A percentile compares a stretch with the other conserved stretches of the same genome.
Conservation (phyloP, 2,797 vertebrate species). For the Tachyglossus aculeatus region DNA sequence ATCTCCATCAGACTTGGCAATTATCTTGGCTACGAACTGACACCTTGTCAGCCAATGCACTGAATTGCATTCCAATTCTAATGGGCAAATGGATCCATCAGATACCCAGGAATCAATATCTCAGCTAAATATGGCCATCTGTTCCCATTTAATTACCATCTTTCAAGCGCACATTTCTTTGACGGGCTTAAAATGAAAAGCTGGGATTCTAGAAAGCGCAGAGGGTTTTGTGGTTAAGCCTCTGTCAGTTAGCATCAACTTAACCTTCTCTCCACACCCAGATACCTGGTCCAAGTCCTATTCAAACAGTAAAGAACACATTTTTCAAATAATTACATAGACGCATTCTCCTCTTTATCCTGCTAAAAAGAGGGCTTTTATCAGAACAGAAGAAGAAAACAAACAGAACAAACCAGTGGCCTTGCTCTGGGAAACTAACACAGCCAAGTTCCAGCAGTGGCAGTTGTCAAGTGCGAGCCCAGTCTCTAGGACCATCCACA, state of each 20-base stretch:
- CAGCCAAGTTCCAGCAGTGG: too few relatives aligned
- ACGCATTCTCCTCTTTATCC: background rate
- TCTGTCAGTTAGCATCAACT: conserved; percentile 28
- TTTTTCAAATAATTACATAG: conserved; percentile 18
- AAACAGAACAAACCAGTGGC: background rate
- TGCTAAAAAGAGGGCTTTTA: conserved; percentile 15
- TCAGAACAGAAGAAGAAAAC: background rate
- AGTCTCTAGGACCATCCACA: too few relatives aligned
- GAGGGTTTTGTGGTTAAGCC: conserved; percentile 25
- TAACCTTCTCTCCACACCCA: conserved; percentile 14
- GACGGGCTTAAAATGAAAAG: conserved; percentile 50
- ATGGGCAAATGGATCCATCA: conserved; percentile 26
- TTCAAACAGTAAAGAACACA: conserved; percentile 21
- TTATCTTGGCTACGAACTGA: conserved; percentile 43
- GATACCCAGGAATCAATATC: conserved; percentile 33
- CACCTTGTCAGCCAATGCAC: conserved; percentile 17
- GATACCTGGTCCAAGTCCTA: conserved; percentile 15
- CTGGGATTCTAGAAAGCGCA: conserved; percentile 5
- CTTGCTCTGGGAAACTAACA: too few relatives aligned
- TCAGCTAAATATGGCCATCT: conserved; percentile 49
- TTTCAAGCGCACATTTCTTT: conserved; percentile 43
- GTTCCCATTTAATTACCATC: conserved; percentile 53
- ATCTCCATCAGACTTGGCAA: conserved; percentile 9
- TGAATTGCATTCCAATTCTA: conserved; percentile 25
- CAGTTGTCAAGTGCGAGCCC: too few relatives aligned